Base-by-base conservation (phyloP, 2,797 vertebrate genomes). In the Coregonus sp. region DNA sequence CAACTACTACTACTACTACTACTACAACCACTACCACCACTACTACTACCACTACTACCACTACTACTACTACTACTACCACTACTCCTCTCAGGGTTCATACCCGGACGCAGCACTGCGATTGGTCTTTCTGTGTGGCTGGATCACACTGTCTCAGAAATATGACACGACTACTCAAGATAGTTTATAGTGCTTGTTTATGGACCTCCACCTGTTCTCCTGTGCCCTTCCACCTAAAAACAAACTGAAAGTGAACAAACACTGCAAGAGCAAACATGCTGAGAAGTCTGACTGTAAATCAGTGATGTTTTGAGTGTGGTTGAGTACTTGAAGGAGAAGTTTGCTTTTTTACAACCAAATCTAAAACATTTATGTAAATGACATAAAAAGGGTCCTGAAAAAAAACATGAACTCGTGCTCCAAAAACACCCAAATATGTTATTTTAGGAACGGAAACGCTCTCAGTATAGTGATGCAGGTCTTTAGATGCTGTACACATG, bases 231-330 rank as follows among this genome's bases (percentile, higher is more conserved):
- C 14, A 5, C 35, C n/a, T 25, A 31, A 33, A 18, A 51, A 72
- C 51, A 54, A 72, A 72, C 51, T 72, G 52, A 16, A 31, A 54
- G 11, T 72, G 51, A 72, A 37, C 2, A 56, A 52, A 31, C 70
- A 9, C 72, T 47, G 9, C 9, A 11, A 47, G 9, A 47, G 37
- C 37, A 47, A 47, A 47, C 40, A 47, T 47, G 9, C 40, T 47
- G 40, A 47, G 40, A 47, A 47, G 9, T 47, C 40, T 9, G 35
- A 35, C 4, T 15, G 12, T 29, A 61, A 37, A 73, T 54, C 31
- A 59, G 11, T 73, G 15, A 59, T n/a, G 54, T 59, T 37, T 3
- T 37, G 2, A 54, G 0, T 59, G 54, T 71, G 20, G 15, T 29
- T 6, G 14, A 54, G 25, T 72, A 5, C 18, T 18, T 25, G 4